Base-by-base conservation (phyloP, 2,797 vertebrate genomes). In the Microctenopoma steveboyesi region DNA sequence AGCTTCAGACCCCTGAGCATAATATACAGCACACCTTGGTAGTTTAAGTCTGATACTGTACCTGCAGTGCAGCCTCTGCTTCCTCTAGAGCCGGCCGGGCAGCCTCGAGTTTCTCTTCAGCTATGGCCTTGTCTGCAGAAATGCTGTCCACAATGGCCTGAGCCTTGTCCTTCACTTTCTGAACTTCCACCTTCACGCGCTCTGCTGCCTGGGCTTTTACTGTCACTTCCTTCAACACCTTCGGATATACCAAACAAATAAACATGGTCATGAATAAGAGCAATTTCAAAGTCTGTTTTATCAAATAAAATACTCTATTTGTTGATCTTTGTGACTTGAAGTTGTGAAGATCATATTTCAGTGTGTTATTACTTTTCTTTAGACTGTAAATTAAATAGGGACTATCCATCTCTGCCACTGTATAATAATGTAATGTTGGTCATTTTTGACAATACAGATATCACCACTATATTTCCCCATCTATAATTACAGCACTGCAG, bases 141-240 rank as follows among this genome's bases (percentile, higher is more conserved):
- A 99, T 99, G 76, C 93, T 92, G 75, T 98, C 97, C 4, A 98
- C 97, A 35, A 99, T 97, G 61, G 93, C 95, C 71, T 98, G 96
- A 5, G 97, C 97, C 87, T 96, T 98, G 88, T 99, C 98, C 83
- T 98, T 99, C 64, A 99, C 98, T 82, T 98, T 98, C 88, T 98
- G 98, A 4, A 99, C 96, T 83, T 98, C 97, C 12, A 95, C 93
- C 74, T 98, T 98, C 69, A 98, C 96, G 37, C 92, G 93, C 82
- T 98, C 97, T 3, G 96, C 95, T 47, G 97, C 97, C 81, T 98
- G 96, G 1, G 98, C 97, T 89, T 98, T 98, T 50, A 97, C 93
- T 0, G 95, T 98, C 61, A 99, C 97, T 87, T 98, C 97, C 81
- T 97, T 98, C 78, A 99, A 86, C 43, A 99, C 97, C 97, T 99